phyloP scores from a whole-genome alignment of 2,888 invertebrate species.

The Chrysina gloriosa region DNA sequence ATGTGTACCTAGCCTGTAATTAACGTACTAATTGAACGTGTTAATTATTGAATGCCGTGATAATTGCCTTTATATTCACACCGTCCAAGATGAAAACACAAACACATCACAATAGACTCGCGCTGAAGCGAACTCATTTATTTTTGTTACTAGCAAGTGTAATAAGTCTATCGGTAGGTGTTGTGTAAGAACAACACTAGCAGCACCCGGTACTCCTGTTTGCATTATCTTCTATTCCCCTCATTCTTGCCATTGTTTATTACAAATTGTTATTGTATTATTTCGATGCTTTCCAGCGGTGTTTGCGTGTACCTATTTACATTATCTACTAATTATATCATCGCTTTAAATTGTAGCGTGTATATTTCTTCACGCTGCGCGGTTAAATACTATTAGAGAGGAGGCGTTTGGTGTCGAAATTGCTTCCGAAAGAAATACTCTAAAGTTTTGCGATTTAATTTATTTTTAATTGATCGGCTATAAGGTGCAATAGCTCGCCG shows the following conservation, averaged over 20 bases:
- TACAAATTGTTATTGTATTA: conserved; percentile 33
- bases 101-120: conserved; percentile 24
- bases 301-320: conserved; percentile 26
- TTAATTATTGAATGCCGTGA: conserved; percentile 47
- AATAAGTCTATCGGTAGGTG: conserved; percentile 15
- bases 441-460: conserved; percentile 26
- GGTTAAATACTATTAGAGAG: not conserved
- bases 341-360: conserved; percentile 8
- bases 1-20: conserved; percentile 35
- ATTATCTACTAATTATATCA: conserved; percentile 33
- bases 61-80: conserved; percentile 45
- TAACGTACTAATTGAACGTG: conserved; percentile 47
- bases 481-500: not conserved
- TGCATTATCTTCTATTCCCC: conserved; percentile 3
- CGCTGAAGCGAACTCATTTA: conserved; percentile 25
- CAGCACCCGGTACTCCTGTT: conserved; percentile 16
- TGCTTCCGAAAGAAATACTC: not conserved
- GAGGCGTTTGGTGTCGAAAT: conserved; percentile 6
- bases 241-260: conserved; percentile 28
- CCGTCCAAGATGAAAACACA: conserved; percentile 22
- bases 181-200: conserved; percentile 13
- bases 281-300: conserved; percentile 24
- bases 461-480: conserved; percentile 28
- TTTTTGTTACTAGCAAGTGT: conserved; percentile 7
- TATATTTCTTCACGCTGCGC: not conserved